These are phyloP conservation scores for Myzus persicae DNA, from an alignment of 1,140 invertebrate species.

Conservation along the genomic window DNA sequence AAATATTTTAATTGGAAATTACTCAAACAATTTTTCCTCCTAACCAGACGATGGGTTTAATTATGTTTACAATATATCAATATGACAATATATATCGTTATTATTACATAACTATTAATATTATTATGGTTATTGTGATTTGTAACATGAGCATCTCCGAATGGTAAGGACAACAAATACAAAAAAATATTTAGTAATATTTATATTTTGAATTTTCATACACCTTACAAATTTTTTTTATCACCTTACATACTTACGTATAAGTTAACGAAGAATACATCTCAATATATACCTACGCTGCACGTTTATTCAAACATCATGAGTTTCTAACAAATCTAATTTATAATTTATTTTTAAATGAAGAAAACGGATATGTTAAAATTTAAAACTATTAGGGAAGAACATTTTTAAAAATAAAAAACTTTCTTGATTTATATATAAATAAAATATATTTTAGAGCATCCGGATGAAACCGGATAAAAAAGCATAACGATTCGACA, in stretches of 20 bases:
- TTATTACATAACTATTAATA: not conserved
- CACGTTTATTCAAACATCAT: not conserved
- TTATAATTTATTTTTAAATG: not conserved
- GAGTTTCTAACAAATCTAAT: not conserved
- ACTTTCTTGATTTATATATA: not conserved
- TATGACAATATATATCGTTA: too few relatives aligned
- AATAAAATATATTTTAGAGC: not conserved
- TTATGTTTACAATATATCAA: not conserved
- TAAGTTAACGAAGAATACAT: not conserved
- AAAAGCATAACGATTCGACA: constrained; percentile 35
- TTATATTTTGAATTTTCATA: not conserved
- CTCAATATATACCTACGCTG: too few relatives aligned
- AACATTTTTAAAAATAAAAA: not conserved
- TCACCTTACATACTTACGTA: not conserved
- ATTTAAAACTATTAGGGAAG: not conserved
- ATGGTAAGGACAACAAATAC: not conserved
- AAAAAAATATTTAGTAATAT: not conserved
- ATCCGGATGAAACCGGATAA: constrained; percentile 36
- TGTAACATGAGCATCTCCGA: not conserved
- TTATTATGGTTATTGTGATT: not conserved
- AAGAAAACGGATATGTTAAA: not conserved
- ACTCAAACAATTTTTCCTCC: not conserved
- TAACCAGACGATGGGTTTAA: not conserved
- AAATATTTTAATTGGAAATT: too few relatives aligned
- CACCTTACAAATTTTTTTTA: not conserved